Evolutionary conservation across 2,797 vertebrate species (phyloP).

Genomic region (Melanotaenia nigrans): DNA sequence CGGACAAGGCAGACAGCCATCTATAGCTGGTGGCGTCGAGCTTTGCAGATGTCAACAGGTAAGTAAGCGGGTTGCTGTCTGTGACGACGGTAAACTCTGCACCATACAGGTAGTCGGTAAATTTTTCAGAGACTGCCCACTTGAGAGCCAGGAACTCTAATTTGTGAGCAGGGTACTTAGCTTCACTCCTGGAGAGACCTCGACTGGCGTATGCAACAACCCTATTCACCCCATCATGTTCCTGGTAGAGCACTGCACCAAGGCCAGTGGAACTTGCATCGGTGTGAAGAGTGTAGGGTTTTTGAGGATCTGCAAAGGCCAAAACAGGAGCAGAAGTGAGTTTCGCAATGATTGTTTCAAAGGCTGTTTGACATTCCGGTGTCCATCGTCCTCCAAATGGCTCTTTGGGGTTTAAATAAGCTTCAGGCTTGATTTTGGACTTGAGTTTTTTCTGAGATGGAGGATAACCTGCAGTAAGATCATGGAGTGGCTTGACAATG

Average conservation of each 20-base stretch:
- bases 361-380: not conserved
- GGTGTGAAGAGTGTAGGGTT: not conserved
- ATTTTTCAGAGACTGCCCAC: not conserved
- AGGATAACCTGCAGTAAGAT: not conserved
- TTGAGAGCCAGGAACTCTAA: conserved; percentile 2
- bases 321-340: not conserved
- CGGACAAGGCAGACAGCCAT: too few species aligned
- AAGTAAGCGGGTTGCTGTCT: not conserved
- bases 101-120: not conserved
- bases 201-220: not conserved
- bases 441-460: not conserved
- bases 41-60: not conserved
- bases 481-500: too few species aligned
- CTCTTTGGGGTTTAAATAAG: too few species aligned
- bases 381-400: not conserved
- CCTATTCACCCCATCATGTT: not conserved
- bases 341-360: not conserved
- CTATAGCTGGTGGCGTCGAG: too few species aligned
- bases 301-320: not conserved
- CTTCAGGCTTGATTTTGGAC: too few species aligned
- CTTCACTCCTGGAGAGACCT: not conserved
- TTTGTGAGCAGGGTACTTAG: not conserved
- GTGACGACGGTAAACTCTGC: not conserved
- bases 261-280: not conserved
- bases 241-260: not conserved